Percentiles rank a stretch among this genome's conserved stretches.
Conservation (phyloP, 2,888 invertebrate species). For the Spodoptera picta region DNA sequence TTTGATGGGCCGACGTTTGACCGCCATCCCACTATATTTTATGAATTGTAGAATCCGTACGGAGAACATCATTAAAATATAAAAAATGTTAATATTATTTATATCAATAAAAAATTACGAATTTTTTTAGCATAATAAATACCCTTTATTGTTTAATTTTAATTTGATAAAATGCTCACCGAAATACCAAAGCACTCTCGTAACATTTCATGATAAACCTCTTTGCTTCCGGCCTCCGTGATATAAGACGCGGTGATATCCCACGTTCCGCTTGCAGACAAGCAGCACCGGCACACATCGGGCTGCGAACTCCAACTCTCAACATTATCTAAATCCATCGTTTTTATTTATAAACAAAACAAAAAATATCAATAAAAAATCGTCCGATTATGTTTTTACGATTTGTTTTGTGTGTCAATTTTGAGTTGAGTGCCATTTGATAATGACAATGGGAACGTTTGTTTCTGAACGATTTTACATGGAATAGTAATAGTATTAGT, state of each 20-base stretch:
- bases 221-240: conserved; percentile 62
- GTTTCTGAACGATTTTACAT: no score
- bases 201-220: conserved; percentile 70
- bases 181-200: conserved; percentile 71
- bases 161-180: conserved; percentile 48
- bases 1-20: no score
- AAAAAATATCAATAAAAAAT: no score
- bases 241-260: conserved; percentile 66
- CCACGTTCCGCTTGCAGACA: conserved; percentile 66
- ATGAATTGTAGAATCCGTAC: no score
- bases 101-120: no score
- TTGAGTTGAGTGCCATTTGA: not conserved
- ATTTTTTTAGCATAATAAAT: no score
- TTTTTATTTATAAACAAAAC: conserved; percentile 37
- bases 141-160: no score
- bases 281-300: conserved; percentile 73
- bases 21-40: no score
- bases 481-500: no score
- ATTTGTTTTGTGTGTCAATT: not conserved
- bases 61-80: no score
- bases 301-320: conserved; percentile 53
- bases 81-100: no score
- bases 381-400: no score
- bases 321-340: conserved; percentile 30
- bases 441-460: not conserved